Percentiles rank a stretch among this genome's conserved stretches.
phyloP scores from a whole-genome alignment of 1,140 invertebrate species.

The Whitmania pigra region DNA sequence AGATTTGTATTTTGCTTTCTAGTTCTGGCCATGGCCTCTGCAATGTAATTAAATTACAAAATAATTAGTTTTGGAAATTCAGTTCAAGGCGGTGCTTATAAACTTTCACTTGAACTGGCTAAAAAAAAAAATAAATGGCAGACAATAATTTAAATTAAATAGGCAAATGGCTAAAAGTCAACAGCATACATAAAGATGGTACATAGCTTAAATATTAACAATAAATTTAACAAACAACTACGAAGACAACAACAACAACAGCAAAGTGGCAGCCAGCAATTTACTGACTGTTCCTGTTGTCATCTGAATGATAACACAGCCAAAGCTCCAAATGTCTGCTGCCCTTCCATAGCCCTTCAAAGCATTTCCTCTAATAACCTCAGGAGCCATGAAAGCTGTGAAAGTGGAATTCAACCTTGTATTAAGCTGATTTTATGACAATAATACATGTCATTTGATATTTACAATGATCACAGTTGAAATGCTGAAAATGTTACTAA shows the following conservation, averaged over 20 bases:
- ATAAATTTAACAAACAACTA: no score
- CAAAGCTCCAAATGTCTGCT: conserved; percentile 91
- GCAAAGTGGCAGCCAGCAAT: not conserved
- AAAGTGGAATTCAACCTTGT: not conserved
- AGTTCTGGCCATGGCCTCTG: conserved; percentile 55
- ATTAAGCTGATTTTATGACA: conserved; percentile 9
- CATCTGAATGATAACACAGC: conserved; percentile 99
- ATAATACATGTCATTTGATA: not conserved
- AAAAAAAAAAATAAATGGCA: not conserved
- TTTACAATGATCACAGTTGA: not conserved
- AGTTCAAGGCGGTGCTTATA: no score
- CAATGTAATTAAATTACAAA: conserved; percentile 18
- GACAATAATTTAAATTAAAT: not conserved
- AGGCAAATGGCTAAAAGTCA: not conserved
- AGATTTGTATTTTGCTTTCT: conserved; percentile 39
- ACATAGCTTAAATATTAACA: no score
- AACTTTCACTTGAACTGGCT: not conserved
- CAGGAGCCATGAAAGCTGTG: conserved; percentile 4
- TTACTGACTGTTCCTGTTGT: conserved; percentile 68
- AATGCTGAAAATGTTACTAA: no score
- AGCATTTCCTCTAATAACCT: not conserved
- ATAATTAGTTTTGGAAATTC: no score
- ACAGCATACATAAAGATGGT: no score
- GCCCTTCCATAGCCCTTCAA: not conserved
- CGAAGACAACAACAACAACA: not conserved